These are phyloP conservation scores for Blomia tropicalis DNA, from an alignment of 2,888 invertebrate genomes.

Conservation along the genomic window DNA sequence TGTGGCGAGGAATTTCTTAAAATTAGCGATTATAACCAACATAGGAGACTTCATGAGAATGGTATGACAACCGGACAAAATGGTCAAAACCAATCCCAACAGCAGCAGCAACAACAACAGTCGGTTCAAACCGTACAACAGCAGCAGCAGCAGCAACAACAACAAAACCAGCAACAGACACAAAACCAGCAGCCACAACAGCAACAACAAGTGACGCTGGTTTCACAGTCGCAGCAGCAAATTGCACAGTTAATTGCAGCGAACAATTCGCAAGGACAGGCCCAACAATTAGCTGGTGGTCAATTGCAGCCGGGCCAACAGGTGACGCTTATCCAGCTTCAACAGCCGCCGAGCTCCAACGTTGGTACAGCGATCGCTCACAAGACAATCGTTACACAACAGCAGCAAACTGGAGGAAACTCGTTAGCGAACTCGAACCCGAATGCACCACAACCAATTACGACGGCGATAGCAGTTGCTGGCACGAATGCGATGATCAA, in stretches of 20 bases:
- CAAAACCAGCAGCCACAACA: background rate
- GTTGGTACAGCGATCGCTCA: slow-evolving; percentile 11
- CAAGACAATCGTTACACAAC: slow-evolving; percentile 9
- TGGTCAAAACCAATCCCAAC: background rate
- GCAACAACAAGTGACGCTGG: slow-evolving; percentile 6
- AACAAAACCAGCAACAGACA: background rate
- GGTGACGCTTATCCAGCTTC: slow-evolving; percentile 11
- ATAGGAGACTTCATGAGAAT: background rate
- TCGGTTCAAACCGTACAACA: background rate
- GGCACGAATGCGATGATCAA: slow-evolving; percentile 15
- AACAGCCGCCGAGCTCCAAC: slow-evolving; percentile 3
- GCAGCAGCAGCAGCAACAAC: background rate
- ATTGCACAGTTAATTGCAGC: slow-evolving; percentile 13
- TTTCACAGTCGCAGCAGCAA: slow-evolving; percentile 2
- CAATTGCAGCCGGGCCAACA: slow-evolving; percentile 3
- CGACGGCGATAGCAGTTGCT: slow-evolving; percentile 13
- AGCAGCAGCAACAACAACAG: background rate
- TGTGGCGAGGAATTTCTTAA: slow-evolving; percentile 6
- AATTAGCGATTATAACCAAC: background rate
- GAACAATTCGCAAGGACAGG: slow-evolving; percentile 3
- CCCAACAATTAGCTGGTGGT: background rate
- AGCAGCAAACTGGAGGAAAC: background rate
- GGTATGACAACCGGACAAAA: background rate
- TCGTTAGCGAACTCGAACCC: background rate
- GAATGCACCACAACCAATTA: slow-evolving; percentile 7